These are phyloP conservation scores for Enchytraeus crypticus DNA, from an alignment of 2,888 invertebrate genomes.

Conservation along the genomic window DNA sequence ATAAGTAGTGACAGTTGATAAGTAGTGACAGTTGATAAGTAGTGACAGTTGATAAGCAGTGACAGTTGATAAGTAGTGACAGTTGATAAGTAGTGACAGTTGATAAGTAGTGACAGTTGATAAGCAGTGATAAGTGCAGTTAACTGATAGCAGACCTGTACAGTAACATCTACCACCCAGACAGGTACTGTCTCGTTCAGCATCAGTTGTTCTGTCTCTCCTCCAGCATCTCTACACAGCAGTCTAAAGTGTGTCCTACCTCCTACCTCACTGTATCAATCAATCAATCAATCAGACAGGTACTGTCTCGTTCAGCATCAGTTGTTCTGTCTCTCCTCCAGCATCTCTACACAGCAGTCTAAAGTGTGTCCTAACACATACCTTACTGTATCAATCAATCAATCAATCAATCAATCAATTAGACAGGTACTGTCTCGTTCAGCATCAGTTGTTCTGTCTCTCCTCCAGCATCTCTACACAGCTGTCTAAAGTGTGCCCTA, in stretches of 20 bases:
- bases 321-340: constrained; percentile 85
- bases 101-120: too few relatives aligned
- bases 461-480: constrained; percentile 84
- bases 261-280: constrained; percentile 89
- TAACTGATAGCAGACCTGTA: constrained; percentile 73
- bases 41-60: too few relatives aligned
- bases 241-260: constrained; percentile 75
- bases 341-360: constrained; percentile 80
- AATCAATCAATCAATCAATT: constrained; percentile 90
- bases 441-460: constrained; percentile 85
- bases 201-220: constrained; percentile 83
- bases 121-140: too few relatives aligned
- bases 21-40: too few relatives aligned
- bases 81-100: too few relatives aligned
- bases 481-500: constrained; percentile 76
- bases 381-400: constrained; percentile 93
- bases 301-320: constrained; percentile 81
- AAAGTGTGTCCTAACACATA: constrained; percentile 77
- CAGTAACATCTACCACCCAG: constrained; percentile 90
- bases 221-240: constrained; percentile 80
- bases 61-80: too few relatives aligned
- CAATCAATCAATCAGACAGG: constrained; percentile 91
- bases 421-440: constrained; percentile 85
- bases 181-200: constrained; percentile 86
- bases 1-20: too few relatives aligned